phyloP scores from a whole-genome alignment of 1,140 invertebrate genomes.

The Tetramorium parvispinum region DNA sequence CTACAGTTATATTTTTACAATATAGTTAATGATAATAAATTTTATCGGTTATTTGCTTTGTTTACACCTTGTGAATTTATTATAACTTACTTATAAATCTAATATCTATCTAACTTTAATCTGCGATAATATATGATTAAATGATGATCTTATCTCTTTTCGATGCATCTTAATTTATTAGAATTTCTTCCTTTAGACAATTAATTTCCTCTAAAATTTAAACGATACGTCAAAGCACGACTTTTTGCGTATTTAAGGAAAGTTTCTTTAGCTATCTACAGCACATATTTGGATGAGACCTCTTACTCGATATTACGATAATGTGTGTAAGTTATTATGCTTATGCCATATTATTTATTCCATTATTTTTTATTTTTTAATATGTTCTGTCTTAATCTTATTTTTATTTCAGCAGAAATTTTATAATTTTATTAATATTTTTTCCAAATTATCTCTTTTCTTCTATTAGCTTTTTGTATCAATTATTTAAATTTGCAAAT shows the following conservation, averaged over 20 bases:
- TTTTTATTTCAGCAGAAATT: not conserved
- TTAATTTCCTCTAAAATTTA: not conserved
- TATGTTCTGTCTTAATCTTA: not conserved
- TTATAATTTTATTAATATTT: not conserved
- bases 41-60: not conserved
- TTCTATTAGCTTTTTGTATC: not conserved
- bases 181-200: not conserved
- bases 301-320: not conserved
- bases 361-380: not conserved
- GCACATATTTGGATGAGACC: not conserved
- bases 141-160: not conserved
- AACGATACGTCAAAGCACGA: not conserved
- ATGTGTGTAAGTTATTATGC: not conserved
- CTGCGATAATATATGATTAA: not conserved
- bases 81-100: not conserved
- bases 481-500: constrained; percentile 1
- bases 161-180: not conserved
- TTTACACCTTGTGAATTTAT: not conserved
- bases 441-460: not conserved
- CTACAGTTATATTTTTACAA: not conserved
- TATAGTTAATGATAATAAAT: not conserved
- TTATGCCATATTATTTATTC: not conserved
- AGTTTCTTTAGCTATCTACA: not conserved
- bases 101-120: not conserved
- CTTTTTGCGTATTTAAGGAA: not conserved